phyloP scores from a whole-genome alignment of 2,888 invertebrate species.

The Petrolisthes cinctipes region DNA sequence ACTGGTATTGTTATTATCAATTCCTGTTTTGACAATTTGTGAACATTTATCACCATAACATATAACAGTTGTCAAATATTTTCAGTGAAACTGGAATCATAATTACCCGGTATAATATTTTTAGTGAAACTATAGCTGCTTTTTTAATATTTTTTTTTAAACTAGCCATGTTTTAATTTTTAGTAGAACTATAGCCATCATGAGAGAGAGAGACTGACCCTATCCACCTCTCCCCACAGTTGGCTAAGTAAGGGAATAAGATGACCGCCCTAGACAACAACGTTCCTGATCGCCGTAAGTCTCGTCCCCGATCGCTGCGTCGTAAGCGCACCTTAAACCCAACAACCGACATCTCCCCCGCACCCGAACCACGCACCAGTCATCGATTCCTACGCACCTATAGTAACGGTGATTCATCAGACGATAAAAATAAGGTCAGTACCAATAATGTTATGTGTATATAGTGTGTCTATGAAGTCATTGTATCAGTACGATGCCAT shows the following conservation, averaged over 20 bases:
- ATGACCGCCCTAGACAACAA: slow-evolving; percentile 59
- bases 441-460: too few species aligned
- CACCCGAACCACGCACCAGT: slow-evolving; percentile 63
- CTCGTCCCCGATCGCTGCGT: slow-evolving; percentile 55
- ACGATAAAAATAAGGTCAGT: slow-evolving; percentile 47
- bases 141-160: neutral
- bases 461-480: too few species aligned
- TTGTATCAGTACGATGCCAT: too few species aligned
- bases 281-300: slow-evolving; percentile 28
- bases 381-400: slow-evolving; percentile 60
- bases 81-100: too few species aligned
- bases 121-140: too few species aligned
- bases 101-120: too few species aligned
- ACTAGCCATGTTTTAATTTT: slow-evolving; percentile 1
- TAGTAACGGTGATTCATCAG: slow-evolving; percentile 50
- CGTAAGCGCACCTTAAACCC: slow-evolving; percentile 50
- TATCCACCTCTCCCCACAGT: neutral
- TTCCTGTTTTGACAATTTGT: too few species aligned
- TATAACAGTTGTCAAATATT: too few species aligned
- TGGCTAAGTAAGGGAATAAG: neutral
- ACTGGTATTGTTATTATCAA: too few species aligned
- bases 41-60: too few species aligned
- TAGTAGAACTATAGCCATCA: neutral
- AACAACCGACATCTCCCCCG: slow-evolving; percentile 64
- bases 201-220: neutral